phyloP scores from a whole-genome alignment of 2,797 vertebrate genomes.

The Thaleichthys pacificus region DNA sequence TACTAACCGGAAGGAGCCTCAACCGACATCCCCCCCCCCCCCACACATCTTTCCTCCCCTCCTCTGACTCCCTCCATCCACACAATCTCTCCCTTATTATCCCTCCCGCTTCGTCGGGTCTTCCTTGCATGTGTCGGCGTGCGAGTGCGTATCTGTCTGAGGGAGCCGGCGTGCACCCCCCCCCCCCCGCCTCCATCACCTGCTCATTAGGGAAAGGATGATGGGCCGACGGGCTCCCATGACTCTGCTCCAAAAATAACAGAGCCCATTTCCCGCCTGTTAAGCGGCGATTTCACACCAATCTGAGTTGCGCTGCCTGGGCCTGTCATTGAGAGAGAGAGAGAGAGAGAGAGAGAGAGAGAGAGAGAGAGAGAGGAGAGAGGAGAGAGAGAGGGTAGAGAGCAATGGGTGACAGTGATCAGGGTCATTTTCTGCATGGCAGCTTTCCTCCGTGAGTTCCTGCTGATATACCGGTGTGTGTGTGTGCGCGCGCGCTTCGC shows the following conservation, averaged over 20 bases:
- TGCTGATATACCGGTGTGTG: conserved; percentile 8
- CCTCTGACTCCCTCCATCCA: conserved; percentile 5
- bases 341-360: conserved; percentile 5
- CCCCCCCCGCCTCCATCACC: conserved; percentile 61
- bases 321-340: conserved; percentile 47
- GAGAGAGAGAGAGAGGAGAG: conserved; percentile 13
- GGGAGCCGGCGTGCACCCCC: conserved; percentile 6
- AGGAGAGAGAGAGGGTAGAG: conserved; percentile 1
- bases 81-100: background rate
- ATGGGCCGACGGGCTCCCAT: conserved; percentile 65
- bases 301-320: conserved; percentile 67
- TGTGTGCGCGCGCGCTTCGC: background rate
- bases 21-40: background rate
- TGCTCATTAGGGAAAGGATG: conserved; percentile 71
- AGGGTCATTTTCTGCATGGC: conserved; percentile 14
- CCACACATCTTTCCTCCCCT: background rate
- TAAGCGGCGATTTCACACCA: conserved; percentile 80
- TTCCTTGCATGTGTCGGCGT: conserved; percentile 27
- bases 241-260: conserved; percentile 80
- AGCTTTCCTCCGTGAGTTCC: background rate
- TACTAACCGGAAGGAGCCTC: background rate
- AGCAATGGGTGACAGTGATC: background rate
- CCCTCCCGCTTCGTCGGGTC: conserved; percentile 44
- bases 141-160: conserved; percentile 6
- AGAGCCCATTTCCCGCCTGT: conserved; percentile 79